phyloP scores from a whole-genome alignment of 2,797 vertebrate genomes.

The Salarias fasciatus region DNA sequence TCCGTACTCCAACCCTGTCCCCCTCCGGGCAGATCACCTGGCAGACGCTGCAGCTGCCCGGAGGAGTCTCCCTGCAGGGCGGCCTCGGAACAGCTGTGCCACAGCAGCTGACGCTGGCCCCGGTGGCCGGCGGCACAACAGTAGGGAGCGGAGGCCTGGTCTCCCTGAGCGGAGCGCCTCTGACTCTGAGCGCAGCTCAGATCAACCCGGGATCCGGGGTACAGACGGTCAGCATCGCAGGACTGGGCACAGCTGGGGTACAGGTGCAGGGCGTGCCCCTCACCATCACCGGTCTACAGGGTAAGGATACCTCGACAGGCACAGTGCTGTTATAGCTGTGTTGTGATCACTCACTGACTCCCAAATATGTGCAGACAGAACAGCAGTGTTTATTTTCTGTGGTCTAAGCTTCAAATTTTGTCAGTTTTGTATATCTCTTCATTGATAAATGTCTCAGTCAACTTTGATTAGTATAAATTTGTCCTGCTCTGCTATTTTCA shows the following conservation, averaged over 20 bases:
- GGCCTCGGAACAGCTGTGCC: conserved; percentile 91
- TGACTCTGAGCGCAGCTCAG: conserved; percentile 95
- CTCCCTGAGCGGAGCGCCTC: conserved; percentile 91
- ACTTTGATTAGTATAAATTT: too few relatives aligned
- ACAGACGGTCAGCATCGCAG: conserved; percentile 97
- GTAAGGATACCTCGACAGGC: conserved; percentile 77
- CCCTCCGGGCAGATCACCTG: conserved; percentile 97
- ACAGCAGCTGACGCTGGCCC: conserved; percentile 94
- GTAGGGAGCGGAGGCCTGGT: conserved; percentile 92
- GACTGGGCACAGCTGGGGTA: conserved; percentile 91
- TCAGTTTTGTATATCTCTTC: too few relatives aligned
- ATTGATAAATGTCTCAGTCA: too few relatives aligned
- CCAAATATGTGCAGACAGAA: too few relatives aligned
- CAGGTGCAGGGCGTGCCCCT: conserved; percentile 97
- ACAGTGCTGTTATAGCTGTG: too few relatives aligned
- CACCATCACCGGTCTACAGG: conserved; percentile 95
- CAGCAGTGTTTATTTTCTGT: too few relatives aligned
- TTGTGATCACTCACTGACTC: too few relatives aligned
- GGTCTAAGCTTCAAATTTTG: too few relatives aligned
- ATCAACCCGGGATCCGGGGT: conserved; percentile 95
- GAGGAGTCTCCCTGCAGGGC: conserved; percentile 90
- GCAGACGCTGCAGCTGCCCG: conserved; percentile 97
- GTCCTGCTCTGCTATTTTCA: too few relatives aligned
- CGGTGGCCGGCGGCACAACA: conserved; percentile 89
- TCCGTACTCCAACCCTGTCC: conserved; percentile 95